phyloP scores from a whole-genome alignment of 2,113 vertebrate species.

The Serinus canaria region DNA sequence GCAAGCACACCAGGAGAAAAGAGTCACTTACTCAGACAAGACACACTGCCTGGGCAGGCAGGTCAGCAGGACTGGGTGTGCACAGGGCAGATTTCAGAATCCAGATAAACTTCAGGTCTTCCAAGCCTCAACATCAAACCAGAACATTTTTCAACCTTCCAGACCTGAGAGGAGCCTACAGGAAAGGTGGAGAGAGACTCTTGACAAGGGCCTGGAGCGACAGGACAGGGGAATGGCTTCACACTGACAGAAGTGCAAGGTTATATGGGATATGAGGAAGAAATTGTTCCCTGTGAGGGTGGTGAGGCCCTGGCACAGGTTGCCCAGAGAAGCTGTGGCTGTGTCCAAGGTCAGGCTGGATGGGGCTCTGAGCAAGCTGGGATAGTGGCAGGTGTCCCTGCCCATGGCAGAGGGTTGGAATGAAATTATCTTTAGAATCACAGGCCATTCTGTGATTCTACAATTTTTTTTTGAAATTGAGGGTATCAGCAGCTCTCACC shows the following conservation, averaged over 20 bases:
- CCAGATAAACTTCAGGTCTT: neutral
- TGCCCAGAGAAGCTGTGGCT: neutral
- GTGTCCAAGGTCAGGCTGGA: neutral
- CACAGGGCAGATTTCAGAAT: neutral
- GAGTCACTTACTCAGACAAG: neutral
- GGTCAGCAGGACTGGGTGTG: neutral
- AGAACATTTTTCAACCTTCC: neutral
- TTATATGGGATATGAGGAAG: neutral
- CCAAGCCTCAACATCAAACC: neutral
- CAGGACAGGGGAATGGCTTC: neutral
- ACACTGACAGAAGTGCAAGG: fast-evolving
- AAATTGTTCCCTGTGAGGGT: neutral
- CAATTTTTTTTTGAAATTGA: neutral
- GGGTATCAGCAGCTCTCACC: neutral
- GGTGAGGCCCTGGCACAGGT: fast-evolving
- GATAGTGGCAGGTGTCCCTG: neutral
- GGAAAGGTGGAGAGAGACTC: neutral
- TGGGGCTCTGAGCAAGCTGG: neutral
- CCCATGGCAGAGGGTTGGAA: neutral
- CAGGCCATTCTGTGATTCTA: neutral
- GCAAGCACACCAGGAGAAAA: neutral
- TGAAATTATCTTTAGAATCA: neutral
- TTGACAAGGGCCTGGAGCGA: neutral
- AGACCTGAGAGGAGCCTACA: neutral
- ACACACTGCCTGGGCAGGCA: neutral